Conservation (phyloP, 1,140 invertebrate species). For the Orussus abietinus region DNA sequence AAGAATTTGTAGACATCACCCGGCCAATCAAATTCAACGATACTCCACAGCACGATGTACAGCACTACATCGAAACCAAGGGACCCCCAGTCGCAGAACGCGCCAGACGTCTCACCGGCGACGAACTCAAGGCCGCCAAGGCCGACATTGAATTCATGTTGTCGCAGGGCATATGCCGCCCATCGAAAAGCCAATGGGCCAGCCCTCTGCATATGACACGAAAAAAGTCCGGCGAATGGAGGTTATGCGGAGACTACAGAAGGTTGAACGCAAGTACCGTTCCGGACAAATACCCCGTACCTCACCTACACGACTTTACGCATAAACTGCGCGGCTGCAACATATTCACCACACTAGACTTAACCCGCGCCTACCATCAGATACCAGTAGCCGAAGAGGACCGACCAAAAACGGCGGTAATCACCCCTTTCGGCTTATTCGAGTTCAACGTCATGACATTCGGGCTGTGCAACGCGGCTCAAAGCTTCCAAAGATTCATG, state of each 20-base stretch:
- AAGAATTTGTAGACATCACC: conserved; percentile 24
- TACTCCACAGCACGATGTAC: conserved; percentile 3
- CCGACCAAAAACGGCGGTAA: conserved; percentile 42
- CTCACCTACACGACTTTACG: conserved; percentile 35
- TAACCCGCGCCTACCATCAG: conserved; percentile 48
- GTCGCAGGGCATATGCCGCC: conserved; percentile 7
- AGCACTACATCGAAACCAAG: conserved; percentile 22
- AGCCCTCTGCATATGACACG: conserved; percentile 39
- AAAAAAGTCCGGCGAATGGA: conserved; percentile 40
- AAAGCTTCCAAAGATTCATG: conserved; percentile 54
- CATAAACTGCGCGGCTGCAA: conserved; percentile 29
- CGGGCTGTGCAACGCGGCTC: conserved; percentile 47
- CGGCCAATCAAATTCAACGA: conserved; percentile 11
- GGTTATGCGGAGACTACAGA: conserved; percentile 47
- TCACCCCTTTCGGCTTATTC: conserved; percentile 41
- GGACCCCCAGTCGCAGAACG: conserved; percentile 28
- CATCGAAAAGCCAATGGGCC: conserved; percentile 35
- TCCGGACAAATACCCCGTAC: conserved; percentile 35
- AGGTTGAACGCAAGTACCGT: conserved; percentile 38
- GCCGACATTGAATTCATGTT: conserved; percentile 6
- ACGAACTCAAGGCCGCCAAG: conserved; percentile 13
- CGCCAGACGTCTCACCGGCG: conserved; percentile 22
- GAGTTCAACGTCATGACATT: conserved; percentile 44
- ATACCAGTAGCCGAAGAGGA: conserved; percentile 35
- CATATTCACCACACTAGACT: conserved; percentile 43